Evolutionary conservation across 2,113 vertebrate species (phyloP).

Genomic region (Sapayoa aenigma): DNA sequence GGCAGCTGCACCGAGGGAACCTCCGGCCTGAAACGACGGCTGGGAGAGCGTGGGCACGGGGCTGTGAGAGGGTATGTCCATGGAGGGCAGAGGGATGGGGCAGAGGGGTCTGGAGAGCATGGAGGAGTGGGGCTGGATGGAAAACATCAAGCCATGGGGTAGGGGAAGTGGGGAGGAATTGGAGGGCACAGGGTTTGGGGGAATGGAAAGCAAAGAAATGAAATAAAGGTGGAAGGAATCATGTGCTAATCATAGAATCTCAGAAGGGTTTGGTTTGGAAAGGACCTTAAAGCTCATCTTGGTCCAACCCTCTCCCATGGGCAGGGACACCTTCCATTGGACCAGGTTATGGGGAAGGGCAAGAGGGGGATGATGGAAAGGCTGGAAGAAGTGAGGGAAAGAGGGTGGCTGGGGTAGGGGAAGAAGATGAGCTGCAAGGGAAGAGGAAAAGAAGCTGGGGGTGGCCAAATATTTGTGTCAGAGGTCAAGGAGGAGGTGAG

Average conservation of each 20-base stretch:
- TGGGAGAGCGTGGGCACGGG: neutral
- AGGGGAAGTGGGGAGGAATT: neutral
- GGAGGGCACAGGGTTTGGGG: neutral
- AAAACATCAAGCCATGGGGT: neutral
- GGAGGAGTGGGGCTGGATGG: neutral
- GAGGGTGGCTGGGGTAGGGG: neutral
- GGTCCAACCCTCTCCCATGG: rapidly evolving
- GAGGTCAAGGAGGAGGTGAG: neutral
- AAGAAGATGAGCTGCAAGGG: neutral
- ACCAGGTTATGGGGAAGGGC: neutral
- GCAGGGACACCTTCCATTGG: neutral
- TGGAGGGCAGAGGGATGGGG: neutral
- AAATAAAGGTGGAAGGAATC: neutral
- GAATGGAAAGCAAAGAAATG: neutral
- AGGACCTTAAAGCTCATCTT: neutral
- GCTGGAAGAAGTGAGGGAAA: rapidly evolving
- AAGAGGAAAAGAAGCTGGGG: neutral
- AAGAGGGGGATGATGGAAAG: neutral
- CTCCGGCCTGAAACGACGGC: rapidly evolving
- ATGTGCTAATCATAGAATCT: rapidly evolving
- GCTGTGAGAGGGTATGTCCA: neutral
- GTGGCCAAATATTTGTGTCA: neutral
- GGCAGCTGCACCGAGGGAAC: neutral
- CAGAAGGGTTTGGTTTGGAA: neutral
- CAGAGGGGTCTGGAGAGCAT: neutral